Conservation (phyloP, 2,113 vertebrate genomes). For the Indicator maculatus region DNA sequence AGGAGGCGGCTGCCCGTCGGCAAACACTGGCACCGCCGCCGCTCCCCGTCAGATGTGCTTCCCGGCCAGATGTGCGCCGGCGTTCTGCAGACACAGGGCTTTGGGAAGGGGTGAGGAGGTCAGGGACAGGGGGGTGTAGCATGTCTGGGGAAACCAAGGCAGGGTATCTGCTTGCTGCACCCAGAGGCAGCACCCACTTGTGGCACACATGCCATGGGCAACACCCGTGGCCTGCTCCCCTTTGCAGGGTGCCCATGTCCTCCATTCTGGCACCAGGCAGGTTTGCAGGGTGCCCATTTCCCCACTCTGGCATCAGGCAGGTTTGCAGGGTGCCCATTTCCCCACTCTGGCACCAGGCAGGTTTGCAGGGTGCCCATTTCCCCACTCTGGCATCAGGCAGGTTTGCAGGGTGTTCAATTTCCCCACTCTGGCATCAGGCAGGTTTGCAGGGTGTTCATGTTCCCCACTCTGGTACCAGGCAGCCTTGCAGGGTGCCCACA, state of each 20-base stretch:
- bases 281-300: no score
- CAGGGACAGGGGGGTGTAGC: neutral
- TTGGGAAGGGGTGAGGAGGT: neutral
- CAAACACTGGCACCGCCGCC: neutral
- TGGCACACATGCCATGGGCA: neutral
- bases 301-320: no score
- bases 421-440: no score
- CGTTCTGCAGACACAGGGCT: neutral
- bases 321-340: no score
- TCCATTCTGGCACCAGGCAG: no score
- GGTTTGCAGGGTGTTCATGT: neutral
- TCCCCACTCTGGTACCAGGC: no score
- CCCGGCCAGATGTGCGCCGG: neutral
- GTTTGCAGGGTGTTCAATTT: neutral
- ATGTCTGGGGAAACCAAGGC: neutral
- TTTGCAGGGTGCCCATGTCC: no score
- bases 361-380: neutral
- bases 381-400: no score
- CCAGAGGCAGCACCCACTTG: neutral
- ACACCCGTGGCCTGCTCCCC: no score
- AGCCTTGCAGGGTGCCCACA: neutral
- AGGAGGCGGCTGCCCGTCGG: fast-evolving
- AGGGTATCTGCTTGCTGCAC: neutral
- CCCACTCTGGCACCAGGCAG: no score
- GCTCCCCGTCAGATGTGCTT: neutral